Base-by-base conservation (phyloP, 30 jellyfish, hydroid and myxozoan species). In the Hydractinia symbiolongicarpus region DNA sequence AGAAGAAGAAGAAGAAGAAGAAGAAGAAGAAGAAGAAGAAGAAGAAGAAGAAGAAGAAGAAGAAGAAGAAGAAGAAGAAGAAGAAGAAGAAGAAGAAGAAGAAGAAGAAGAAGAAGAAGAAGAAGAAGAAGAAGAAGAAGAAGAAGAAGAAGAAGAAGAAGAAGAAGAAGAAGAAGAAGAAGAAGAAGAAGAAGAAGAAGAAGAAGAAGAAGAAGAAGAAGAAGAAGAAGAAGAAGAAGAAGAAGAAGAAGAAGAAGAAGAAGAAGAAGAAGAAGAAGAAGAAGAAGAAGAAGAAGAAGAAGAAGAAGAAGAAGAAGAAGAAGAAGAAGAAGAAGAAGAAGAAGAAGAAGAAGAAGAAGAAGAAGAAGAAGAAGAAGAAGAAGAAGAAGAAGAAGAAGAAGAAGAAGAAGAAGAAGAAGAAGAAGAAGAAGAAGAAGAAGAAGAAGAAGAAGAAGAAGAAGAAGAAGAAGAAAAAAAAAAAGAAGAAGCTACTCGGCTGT, bases 51-150 rank as follows among this genome's bases (percentile, higher is more conserved):
- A 64, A 8, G 49, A 17, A 9, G 82, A 20, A 73, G 50, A 73
- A 50, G 82, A 73, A 50, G 61, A 51, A 16, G 68, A 57, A 57
- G 68, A 57, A 57, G 68, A 57, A 57, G 68, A 57, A 57, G 68
- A 57, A 57, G 50, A 56, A 54, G 70, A 79, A 30, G 86, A 64
- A 8, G 49, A 17, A 9, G 82, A 20, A 73, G 50, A 73, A 50
- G 82, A 73, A 50, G 61, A 51, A 16, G 68, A 57, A 57, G 68
- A 57, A 57, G 68, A 57, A 57, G 68, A 57, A 57, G 68, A 57
- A 57, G 50, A 56, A 54, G 70, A 79, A 30, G 86, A 64, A 9
- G 50, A 17, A 13, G 82, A 21, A 73, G 51, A 73, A 50, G 82
- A 73, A 50, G 61, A 52, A 17, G 69, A 58, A 58, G 69, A 58